phyloP scores from a whole-genome alignment of 2,888 invertebrate genomes.

The Apamea crenata region DNA sequence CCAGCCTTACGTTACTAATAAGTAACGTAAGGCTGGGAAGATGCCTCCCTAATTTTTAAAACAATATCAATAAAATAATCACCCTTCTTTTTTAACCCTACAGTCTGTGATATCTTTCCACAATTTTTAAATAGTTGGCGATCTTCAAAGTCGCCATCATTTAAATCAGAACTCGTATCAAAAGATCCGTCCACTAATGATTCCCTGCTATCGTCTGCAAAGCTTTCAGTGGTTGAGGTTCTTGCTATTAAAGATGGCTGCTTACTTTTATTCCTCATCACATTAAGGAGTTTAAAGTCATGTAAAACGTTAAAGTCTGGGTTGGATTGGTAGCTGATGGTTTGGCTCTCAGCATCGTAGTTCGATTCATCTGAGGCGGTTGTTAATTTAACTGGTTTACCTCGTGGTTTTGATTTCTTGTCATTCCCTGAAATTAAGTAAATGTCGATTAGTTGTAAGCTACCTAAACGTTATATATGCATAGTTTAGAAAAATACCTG shows the following conservation, averaged over 20 bases:
- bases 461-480: background rate
- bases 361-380: slow-evolving; percentile 69
- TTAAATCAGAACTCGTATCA: slow-evolving; percentile 67
- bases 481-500: slow-evolving; percentile 70
- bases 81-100: slow-evolving; percentile 47
- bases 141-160: slow-evolving; percentile 66
- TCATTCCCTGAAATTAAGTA: slow-evolving; percentile 34
- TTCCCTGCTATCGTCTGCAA: slow-evolving; percentile 68
- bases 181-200: slow-evolving; percentile 65
- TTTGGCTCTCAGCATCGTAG: slow-evolving; percentile 76
- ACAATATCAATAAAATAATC: background rate
- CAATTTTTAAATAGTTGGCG: slow-evolving; percentile 77
- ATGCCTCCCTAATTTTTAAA: background rate
- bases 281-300: slow-evolving; percentile 84
- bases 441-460: background rate
- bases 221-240: slow-evolving; percentile 74
- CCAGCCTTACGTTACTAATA: too few relatives aligned
- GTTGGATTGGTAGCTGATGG: slow-evolving; percentile 81
- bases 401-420: slow-evolving; percentile 53
- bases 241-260: slow-evolving; percentile 64
- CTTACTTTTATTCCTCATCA: slow-evolving; percentile 77
- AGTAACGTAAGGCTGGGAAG: background rate
- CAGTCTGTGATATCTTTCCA: slow-evolving; percentile 72
- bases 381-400: slow-evolving; percentile 74
- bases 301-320: slow-evolving; percentile 85